Evolutionary conservation across 2,888 invertebrate genomes (phyloP).

Genomic region (Alentia gelatinosa): DNA sequence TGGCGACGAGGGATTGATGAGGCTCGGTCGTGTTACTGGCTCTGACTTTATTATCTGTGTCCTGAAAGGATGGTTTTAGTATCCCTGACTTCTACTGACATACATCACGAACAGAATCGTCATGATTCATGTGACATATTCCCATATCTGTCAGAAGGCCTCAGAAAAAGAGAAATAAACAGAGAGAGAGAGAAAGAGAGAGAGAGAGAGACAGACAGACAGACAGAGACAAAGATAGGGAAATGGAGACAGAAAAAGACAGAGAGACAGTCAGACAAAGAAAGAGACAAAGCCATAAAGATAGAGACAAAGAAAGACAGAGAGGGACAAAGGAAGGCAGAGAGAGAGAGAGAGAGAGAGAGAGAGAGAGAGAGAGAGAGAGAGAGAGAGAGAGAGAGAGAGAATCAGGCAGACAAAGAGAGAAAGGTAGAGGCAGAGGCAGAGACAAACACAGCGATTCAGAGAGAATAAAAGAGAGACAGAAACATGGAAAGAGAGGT

Average conservation of each 20-base stretch:
- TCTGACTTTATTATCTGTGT: no score
- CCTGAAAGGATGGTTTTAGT: no score
- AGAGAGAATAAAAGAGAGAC: background rate
- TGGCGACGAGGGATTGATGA: no score
- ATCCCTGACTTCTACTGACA: no score
- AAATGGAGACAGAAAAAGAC: background rate
- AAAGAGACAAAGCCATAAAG: background rate
- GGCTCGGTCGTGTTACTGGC: no score
- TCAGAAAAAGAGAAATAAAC: background rate
- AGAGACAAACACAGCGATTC: background rate
- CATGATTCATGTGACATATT: no score
- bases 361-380: background rate
- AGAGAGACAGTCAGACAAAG: background rate
- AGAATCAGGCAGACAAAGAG: no score
- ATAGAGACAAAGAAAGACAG: background rate
- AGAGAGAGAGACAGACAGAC: background rate
- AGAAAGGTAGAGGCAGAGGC: background rate
- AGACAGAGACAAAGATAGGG: background rate
- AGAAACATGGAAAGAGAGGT: background rate
- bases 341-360: background rate
- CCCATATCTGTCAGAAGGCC: no score
- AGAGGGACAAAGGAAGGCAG: background rate
- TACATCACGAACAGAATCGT: no score
- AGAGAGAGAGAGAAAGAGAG: background rate
- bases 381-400: background rate